phyloP scores from a whole-genome alignment of 2,888 invertebrate genomes.

The Xanthorhoe designata region DNA sequence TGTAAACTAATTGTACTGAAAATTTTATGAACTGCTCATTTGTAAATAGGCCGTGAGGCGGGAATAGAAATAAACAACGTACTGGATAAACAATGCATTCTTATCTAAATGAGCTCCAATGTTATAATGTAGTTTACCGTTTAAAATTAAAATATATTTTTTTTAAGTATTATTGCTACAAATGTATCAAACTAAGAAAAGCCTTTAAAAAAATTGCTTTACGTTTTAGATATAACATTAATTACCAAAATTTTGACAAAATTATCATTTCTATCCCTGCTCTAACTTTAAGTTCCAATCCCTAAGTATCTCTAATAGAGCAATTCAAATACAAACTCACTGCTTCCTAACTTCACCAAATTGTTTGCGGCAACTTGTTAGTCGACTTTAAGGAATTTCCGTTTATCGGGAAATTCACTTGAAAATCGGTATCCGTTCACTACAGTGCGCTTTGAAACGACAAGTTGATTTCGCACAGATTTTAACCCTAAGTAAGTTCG shows the following conservation, averaged over 20 bases:
- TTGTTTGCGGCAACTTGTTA: conserved; percentile 49
- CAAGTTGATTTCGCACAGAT: not conserved
- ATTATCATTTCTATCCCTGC: not conserved
- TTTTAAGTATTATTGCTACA: too few relatives aligned
- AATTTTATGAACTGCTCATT: conserved; percentile 1
- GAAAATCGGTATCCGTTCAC: conserved; percentile 19
- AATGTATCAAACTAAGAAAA: too few relatives aligned
- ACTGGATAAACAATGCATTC: too few relatives aligned
- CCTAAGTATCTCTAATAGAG: conserved; percentile 41
- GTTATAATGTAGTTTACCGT: too few relatives aligned
- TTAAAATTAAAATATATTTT: too few relatives aligned
- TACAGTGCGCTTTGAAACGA: not conserved
- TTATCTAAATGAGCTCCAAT: too few relatives aligned
- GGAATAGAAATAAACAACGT: not conserved
- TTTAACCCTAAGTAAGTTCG: not conserved
- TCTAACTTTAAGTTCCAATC: conserved; percentile 14
- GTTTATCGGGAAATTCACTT: conserved; percentile 30
- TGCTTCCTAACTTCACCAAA: conserved; percentile 42
- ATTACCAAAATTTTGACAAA: conserved; percentile 6
- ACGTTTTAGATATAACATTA: too few relatives aligned
- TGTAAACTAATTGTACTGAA: not conserved
- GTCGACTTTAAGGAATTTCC: conserved; percentile 49
- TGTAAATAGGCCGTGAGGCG: not conserved
- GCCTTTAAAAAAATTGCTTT: too few relatives aligned
- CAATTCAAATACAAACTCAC: conserved; percentile 50